phyloP scores from a whole-genome alignment of 2,797 vertebrate genomes.

The Lagorchestes hirsutus region DNA sequence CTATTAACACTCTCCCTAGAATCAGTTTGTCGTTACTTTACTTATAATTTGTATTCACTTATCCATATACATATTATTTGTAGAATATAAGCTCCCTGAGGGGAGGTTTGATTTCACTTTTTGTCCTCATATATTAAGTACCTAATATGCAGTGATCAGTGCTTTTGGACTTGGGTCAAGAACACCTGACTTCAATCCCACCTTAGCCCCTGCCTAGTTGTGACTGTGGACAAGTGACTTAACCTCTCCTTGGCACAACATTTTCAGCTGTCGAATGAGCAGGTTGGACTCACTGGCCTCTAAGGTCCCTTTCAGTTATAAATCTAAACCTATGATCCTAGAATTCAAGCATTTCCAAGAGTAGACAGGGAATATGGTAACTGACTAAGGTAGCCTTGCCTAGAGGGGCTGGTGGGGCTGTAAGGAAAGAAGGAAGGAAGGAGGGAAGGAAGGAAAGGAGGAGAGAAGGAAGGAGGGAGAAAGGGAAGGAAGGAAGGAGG shows the following conservation, averaged over 20 bases:
- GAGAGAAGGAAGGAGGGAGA: too few relatives aligned
- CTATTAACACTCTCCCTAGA: neutral
- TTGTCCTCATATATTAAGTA: neutral
- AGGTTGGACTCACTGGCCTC: neutral
- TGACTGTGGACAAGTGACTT: neutral
- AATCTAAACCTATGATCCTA: neutral
- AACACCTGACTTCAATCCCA: neutral
- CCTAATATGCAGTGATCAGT: neutral
- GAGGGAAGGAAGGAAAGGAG: too few relatives aligned
- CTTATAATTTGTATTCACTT: neutral
- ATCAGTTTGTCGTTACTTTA: neutral
- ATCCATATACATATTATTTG: neutral
- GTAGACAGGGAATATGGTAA: neutral
- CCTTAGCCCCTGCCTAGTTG: neutral
- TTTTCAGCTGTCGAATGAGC: neutral
- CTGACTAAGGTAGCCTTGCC: too few relatives aligned
- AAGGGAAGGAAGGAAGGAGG: too few relatives aligned
- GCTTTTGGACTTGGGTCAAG: neutral
- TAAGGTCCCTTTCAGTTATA: neutral
- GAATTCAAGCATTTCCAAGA: neutral
- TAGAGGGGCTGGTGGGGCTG: neutral
- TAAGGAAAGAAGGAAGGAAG: neutral
- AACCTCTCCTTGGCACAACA: neutral
- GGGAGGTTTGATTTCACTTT: neutral
- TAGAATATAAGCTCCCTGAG: neutral